Evolutionary conservation across 2,888 invertebrate genomes (phyloP), one percentile per base, ranked within the genome.

Genomic region (Rambutsinella grinnellia): DNA sequence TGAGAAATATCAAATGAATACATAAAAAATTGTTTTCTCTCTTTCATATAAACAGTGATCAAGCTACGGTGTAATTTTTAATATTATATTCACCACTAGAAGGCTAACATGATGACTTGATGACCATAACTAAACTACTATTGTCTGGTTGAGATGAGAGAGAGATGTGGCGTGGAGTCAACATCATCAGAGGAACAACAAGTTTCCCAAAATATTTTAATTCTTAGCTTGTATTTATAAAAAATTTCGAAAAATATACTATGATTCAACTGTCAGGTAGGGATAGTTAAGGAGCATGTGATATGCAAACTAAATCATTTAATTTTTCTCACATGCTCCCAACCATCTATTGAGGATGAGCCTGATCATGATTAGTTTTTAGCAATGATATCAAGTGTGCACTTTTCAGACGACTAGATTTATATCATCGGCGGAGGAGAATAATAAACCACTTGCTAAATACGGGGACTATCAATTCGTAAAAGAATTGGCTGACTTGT

Each of bases 281-380:
- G 8, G 44, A 58, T 46, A 67, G 58, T 27, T 27, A 60, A 68
- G 60, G 63, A 76, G 61, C 67, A 67, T 68, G 68, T 47, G 68
- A 68, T 70, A 66, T 76, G 76, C 76, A 76, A 69, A 76, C 24
- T 70, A 70, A 76, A 70, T 76, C 76, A 76, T 76, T 76, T 70
- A 76, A 70, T 76, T 76, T 69, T 76, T 76, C 76, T 76, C 76
- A 76, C 70, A 76, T 76, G 69, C 66, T 61, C 23, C 54, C 58
- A 24, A 49, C 70, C 69, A 66, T 70, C 69, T 75, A 69, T 76
- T 68, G 69, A n/a, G 68, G 51, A 76, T 69, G 57, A 68, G 61
- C 69, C 63, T 63, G 58, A 57, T 67, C 28, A 68, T 49, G 49
- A 56, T 47, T 26, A 69, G 44, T 21, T 56, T 61, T 54, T 67